A percentile compares a stretch with the other conserved stretches of the same genome.
Conservation (phyloP, 2,797 vertebrate genomes). For the Pelobates cultripes region DNA sequence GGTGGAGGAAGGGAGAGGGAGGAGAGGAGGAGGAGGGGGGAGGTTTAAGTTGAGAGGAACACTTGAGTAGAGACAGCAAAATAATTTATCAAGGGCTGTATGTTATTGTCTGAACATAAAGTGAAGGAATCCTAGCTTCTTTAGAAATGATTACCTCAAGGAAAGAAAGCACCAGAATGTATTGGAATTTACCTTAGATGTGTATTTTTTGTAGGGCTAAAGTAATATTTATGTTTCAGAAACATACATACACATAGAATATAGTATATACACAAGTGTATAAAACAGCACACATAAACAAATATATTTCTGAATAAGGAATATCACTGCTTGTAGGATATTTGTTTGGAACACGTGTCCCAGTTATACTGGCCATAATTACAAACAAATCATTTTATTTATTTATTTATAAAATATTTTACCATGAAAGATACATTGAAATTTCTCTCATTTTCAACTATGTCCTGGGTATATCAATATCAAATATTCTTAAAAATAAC, state of each 20-base stretch:
- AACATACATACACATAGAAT: neutral
- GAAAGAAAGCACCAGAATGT: slow-evolving; percentile 19
- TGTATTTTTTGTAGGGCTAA: slow-evolving; percentile 3
- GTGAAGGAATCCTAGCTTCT: slow-evolving; percentile 59
- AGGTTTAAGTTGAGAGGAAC: slow-evolving; percentile 72
- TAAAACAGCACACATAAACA: neutral
- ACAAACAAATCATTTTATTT: too few species aligned
- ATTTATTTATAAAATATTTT: too few species aligned
- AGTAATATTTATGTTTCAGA: slow-evolving; percentile 5
- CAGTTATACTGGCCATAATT: too few species aligned
- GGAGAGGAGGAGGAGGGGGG: slow-evolving; percentile 58
- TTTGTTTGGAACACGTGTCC: too few species aligned
- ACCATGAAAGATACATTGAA: too few species aligned
- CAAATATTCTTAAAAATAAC: too few species aligned
- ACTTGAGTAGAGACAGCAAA: slow-evolving; percentile 69
- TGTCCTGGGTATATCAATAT: too few species aligned
- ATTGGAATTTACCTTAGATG: slow-evolving; percentile 7
- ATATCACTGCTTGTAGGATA: too few species aligned
- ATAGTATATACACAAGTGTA: neutral
- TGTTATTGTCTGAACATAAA: slow-evolving; percentile 70
- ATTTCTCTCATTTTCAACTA: too few species aligned
- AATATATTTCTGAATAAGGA: neutral
- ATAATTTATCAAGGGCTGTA: slow-evolving; percentile 71
- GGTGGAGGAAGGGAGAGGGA: slow-evolving; percentile 60
- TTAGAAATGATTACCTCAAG: slow-evolving; percentile 51